These are phyloP conservation scores for Tokudaia muenninki DNA, from an alignment of 2,797 vertebrate genomes.

Conservation along the genomic window DNA sequence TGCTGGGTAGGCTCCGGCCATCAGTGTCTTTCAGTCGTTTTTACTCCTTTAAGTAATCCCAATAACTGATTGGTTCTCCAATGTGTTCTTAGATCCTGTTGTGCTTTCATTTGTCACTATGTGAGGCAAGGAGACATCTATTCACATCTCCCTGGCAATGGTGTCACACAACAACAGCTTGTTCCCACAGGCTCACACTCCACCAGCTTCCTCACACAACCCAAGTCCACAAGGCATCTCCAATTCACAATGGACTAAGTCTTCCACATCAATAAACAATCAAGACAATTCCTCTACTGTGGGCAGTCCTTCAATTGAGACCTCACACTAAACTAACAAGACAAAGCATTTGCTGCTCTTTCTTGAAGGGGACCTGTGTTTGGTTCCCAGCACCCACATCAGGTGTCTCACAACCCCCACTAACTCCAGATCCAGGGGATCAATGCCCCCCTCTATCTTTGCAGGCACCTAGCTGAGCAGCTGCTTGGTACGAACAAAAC, in stretches of 20 bases:
- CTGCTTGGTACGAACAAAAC: neutral
- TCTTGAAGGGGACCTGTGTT: neutral
- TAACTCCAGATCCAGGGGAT: neutral
- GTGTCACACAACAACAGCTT: neutral
- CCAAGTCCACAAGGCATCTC: neutral
- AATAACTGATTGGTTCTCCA: neutral
- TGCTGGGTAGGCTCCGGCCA: neutral
- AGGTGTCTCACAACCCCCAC: no score
- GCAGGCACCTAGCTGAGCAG: neutral
- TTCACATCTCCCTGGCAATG: neutral
- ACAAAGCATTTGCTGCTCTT: neutral
- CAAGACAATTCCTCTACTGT: neutral
- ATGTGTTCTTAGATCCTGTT: neutral
- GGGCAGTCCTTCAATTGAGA: neutral
- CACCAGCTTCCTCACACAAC: neutral
- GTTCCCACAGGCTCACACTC: neutral
- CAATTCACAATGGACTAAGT: neutral
- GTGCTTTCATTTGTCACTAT: neutral
- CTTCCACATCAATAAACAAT: neutral
- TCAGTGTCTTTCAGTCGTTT: neutral
- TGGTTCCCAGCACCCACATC: neutral
- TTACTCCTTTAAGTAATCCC: neutral
- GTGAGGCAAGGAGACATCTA: neutral
- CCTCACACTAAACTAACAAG: neutral
- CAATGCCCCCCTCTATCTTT: neutral